Evolutionary conservation across 2,888 invertebrate species (phyloP), one percentile per base, ranked within the genome.

Genomic region (Gymnoscelis rufifasciata): DNA sequence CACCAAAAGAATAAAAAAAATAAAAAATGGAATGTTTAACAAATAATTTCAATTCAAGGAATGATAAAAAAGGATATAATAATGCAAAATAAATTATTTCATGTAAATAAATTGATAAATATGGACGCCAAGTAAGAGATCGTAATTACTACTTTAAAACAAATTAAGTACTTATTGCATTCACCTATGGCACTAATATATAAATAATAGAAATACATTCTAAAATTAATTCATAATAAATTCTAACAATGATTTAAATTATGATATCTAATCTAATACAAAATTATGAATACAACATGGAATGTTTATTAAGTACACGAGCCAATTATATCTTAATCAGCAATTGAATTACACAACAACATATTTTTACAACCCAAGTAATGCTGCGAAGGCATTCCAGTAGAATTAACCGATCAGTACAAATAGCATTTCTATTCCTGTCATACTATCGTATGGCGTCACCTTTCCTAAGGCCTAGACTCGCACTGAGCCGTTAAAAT

Each of bases 171-270:
- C 59, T 55, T 59, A 59, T 54, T 54, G 57, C 63, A 62, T 71
- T 69, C 55, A 64, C 70, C 71, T 81, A 83, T 83, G 83, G 83
- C 83, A 83, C 82, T 81, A 78, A 54, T 68, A 64, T 71, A 65
- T 64, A 64, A 64, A 63, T 58, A 52, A 47, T 49, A 45, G 13
- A 49, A 49, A 57, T 56, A 60, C 45, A 45, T 47, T 56, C 55
- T 61, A 65, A 60, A 60, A 57, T 54, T 49, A 61, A 60, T 60
- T 58, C 54, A 46, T 56, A 62, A 51, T 59, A 59, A 52, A 57
- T 50, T 57, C 55, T 61, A 55, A 61, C 55, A 52, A 42, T 58
- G 54, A 59, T 47, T 33, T 46, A 45, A 28, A 28, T 45, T 28
- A 39, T 52, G 39, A 43, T 53, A 55, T 49, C 35, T 43, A 40